Base-by-base conservation (phyloP, 2,113 vertebrate species). In the Hippoglossus stenolepis region DNA sequence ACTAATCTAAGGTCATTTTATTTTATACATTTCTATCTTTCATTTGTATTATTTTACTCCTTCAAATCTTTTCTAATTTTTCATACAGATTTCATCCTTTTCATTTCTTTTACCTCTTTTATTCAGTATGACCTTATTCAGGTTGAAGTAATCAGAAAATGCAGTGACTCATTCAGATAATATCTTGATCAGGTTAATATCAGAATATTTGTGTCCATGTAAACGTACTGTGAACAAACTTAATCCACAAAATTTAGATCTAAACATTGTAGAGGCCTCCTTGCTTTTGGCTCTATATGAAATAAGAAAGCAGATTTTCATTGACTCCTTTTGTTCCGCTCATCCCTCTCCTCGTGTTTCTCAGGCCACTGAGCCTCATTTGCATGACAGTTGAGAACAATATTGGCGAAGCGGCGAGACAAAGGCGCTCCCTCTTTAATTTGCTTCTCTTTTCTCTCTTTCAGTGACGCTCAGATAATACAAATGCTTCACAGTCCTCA, bases 351-450 rank as follows among this genome's bases (percentile, higher is more conserved):
- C 6, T 11, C 4, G 31, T 68, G 58, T 70, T 73, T 59, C 59
- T 83, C 70, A 82, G 77, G 79, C 77, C 75, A 66, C 70, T 80
- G 87, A 78, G 73, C 53, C 75, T 89, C 75, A 87, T 90, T 90
- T 90, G 83, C 87, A 89, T 89, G 85, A 86, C 79, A 79, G 87
- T 80, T 70, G 76, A 76, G 80, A 83, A 84, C 71, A 83, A 87
- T 83, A 87, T 87, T 79, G 75, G 69, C 57, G 45, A 84, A 85
- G 75, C 75, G 17, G 61, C 47, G 28, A 84, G 85, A 86, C 87
- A 84, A 90, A 85, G 61, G 38, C 43, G 47, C 43, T 53, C 59
- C 14, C 47, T 69, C 77, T 89, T 82, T 82, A 72, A 84, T 89
- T 84, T 65, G 26, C 70, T 51, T 68, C 78, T 71, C 67, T 75